A percentile compares a stretch with the other conserved stretches of the same genome.
Conservation (phyloP, 1,140 invertebrate genomes). For the Aethina tumida region DNA sequence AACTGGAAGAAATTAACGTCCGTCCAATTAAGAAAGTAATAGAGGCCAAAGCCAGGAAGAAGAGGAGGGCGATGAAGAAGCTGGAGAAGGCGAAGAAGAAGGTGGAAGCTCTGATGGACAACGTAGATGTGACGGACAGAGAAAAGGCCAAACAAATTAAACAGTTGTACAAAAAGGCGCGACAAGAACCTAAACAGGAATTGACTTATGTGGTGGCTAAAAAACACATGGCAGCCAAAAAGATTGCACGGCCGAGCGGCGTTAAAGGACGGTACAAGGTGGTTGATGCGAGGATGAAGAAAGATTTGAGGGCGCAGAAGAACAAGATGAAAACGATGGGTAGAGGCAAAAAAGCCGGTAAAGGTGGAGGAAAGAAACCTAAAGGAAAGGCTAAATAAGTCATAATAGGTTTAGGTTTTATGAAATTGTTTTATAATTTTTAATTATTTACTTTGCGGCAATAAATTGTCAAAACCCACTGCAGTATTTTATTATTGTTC, state of each 20-base stretch:
- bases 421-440: too few relatives aligned
- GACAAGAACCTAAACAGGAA: slow-evolving; percentile 74
- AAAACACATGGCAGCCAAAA: slow-evolving; percentile 71
- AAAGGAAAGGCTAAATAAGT: slow-evolving; percentile 3
- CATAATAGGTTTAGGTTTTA: too few relatives aligned
- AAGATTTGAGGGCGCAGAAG: slow-evolving; percentile 69
- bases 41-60: slow-evolving; percentile 96
- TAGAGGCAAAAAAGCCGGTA: slow-evolving; percentile 20
- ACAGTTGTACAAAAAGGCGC: slow-evolving; percentile 89
- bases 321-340: slow-evolving; percentile 48
- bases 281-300: slow-evolving; percentile 94
- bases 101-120: slow-evolving; percentile 84
- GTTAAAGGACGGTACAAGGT: slow-evolving; percentile 89
- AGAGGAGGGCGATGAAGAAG: slow-evolving; percentile 74
- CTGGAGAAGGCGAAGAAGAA: slow-evolving; percentile 94
- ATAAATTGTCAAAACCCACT: too few relatives aligned
- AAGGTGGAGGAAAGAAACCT: slow-evolving; percentile 9
- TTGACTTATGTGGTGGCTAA: slow-evolving; percentile 92
- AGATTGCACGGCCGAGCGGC: slow-evolving; percentile 67
- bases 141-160: slow-evolving; percentile 90
- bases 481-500: too few relatives aligned
- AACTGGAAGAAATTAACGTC: slow-evolving; percentile 80
- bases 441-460: too few relatives aligned
- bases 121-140: slow-evolving; percentile 74
- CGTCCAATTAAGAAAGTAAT: slow-evolving; percentile 96